Percentiles rank a stretch among this genome's conserved stretches.
Conservation (phyloP, 2,888 invertebrate species). For the Microchrysa polita region DNA sequence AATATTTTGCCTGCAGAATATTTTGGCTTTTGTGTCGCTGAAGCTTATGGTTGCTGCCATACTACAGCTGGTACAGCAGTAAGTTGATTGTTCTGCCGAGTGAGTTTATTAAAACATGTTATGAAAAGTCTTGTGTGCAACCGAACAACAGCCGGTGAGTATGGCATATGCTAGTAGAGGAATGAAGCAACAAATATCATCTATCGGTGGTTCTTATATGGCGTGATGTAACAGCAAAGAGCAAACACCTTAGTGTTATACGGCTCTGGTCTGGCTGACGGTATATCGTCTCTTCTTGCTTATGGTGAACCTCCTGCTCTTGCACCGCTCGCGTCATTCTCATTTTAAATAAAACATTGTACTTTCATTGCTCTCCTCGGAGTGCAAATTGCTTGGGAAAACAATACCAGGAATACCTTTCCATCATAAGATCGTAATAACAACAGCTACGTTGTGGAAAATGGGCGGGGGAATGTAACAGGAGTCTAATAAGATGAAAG, state of each 20-base stretch:
- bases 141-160: neutral
- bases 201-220: neutral
- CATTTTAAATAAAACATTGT: conserved; percentile 35
- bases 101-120: conserved; percentile 33
- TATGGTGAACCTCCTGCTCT: neutral
- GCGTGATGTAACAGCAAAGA: neutral
- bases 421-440: conserved; percentile 26
- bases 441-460: neutral
- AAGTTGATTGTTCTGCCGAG: conserved; percentile 33
- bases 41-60: too few relatives aligned
- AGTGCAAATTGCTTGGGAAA: conserved; percentile 34
- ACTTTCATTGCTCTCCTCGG: conserved; percentile 13
- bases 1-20: too few relatives aligned
- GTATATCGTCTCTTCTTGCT: neutral
- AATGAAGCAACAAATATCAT: too few relatives aligned
- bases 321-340: neutral
- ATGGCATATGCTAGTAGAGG: neutral
- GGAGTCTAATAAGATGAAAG: conserved; percentile 2
- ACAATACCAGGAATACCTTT: conserved; percentile 38
- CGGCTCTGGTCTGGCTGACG: too few relatives aligned
- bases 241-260: neutral
- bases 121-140: conserved; percentile 7
- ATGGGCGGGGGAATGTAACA: too few relatives aligned
- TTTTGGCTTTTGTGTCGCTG: too few relatives aligned
- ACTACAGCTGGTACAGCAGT: too few relatives aligned